Percentiles rank a stretch among this genome's conserved stretches.
phyloP scores from a whole-genome alignment of 2,797 vertebrate genomes.

The Parauchenoglanis ngamensis region DNA sequence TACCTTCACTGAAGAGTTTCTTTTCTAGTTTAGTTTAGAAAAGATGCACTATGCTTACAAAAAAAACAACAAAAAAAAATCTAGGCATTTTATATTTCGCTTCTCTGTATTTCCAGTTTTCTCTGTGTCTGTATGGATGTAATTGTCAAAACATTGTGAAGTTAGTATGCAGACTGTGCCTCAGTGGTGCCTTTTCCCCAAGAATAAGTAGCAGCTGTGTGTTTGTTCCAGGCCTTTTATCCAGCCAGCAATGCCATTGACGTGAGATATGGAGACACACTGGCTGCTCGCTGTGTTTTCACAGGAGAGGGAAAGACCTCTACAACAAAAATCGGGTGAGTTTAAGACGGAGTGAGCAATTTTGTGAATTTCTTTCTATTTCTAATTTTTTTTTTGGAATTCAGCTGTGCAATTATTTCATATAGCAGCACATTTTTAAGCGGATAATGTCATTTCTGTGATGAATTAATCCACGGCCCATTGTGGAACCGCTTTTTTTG shows the following conservation, averaged over 20 bases:
- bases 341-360: constrained; percentile 30
- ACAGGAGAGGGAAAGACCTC: constrained; percentile 87
- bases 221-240: constrained; percentile 87
- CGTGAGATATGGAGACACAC: constrained; percentile 82
- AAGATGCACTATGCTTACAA: background rate
- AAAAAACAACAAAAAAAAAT: background rate
- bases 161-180: background rate
- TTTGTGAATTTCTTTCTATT: background rate
- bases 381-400: background rate
- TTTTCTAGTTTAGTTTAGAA: background rate
- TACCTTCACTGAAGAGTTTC: constrained; percentile 28
- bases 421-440: constrained; percentile 2
- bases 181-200: background rate
- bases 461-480: constrained; percentile 9
- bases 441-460: constrained; percentile 6
- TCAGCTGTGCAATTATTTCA: constrained; percentile 6
- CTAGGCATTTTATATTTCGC: background rate
- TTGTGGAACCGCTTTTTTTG: background rate
- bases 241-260: constrained; percentile 78
- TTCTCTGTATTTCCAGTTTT: background rate
- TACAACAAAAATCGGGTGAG: constrained; percentile 89
- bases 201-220: constrained; percentile 21
- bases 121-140: background rate
- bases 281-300: constrained; percentile 93
- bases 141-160: constrained; percentile 10